These are phyloP conservation scores for Microtus montanus DNA, from an alignment of 2,113 vertebrate genomes.

Conservation along the genomic window DNA sequence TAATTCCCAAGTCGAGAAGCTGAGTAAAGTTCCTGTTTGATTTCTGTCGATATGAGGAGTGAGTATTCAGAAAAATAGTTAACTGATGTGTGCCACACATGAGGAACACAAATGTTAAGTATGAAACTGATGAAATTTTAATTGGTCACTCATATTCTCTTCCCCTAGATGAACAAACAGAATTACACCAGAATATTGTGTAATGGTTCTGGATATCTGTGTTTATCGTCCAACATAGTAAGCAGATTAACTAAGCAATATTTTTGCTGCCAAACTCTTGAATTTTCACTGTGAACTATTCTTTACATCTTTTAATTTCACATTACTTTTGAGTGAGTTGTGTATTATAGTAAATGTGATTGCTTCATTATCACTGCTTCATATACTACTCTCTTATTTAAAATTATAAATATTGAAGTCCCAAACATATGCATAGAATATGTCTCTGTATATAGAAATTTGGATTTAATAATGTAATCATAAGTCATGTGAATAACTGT, in stretches of 20 bases:
- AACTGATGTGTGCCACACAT: neutral
- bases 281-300: neutral
- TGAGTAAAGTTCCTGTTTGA: neutral
- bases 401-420: neutral
- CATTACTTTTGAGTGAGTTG: too few species aligned
- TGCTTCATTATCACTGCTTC: neutral
- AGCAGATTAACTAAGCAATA: neutral
- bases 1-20: neutral
- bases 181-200: neutral
- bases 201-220: neutral
- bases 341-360: neutral
- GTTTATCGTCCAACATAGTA: too few species aligned
- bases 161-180: neutral
- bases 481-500: neutral
- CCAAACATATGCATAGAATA: neutral
- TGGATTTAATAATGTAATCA: neutral
- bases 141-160: neutral
- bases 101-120: neutral
- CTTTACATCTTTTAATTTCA: neutral
- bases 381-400: neutral
- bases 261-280: neutral
- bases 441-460: neutral
- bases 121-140: neutral
- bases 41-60: neutral
- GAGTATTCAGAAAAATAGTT: neutral